Base-by-base conservation (phyloP, 2,113 vertebrate species). In the Mixornis gularis region DNA sequence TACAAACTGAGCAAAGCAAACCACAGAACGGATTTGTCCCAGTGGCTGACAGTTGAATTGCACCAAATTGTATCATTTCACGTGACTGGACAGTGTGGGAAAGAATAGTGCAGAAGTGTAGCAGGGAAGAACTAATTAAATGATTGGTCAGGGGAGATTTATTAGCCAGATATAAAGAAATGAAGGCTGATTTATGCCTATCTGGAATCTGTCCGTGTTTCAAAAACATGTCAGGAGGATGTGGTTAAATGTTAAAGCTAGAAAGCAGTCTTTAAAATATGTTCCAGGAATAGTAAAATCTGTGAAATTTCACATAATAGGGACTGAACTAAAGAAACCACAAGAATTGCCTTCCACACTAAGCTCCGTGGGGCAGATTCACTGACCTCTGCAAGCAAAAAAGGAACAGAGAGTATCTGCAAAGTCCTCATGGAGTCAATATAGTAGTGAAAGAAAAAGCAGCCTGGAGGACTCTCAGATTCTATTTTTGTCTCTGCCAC, bases 401-500 rank as follows among this genome's bases (percentile, higher is more conserved):
- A 56, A 56, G 85, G 52, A 90, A 53, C 34, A 63, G 68, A 81
- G 56, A 53, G 22, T 81, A 41, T 84, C 68, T 90, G 55, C 77
- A 38, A 88, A 74, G 69, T 88, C 69, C 77, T 90, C 25, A 26
- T 80, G 55, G 15, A 85, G 66, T 85, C 90, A 93, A 55, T 71
- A 44, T 26, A 69, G 58, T 76, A 81, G 86, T 84, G 72, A 85
- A 81, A 89, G 73, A 34, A 87, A 76, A 88, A 63, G 36, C 53
- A 85, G 17, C 66, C 74, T 72, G 38, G 65, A 95, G 51, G 46
- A 85, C 63, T 79, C 58, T 83, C n/a, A 26, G 46, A 36, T 36
- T 93, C 80, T 95, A 41, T 93, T 95, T 96, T 91, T 95, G 85
- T 90, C 87, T 89, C 68, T 85, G 43, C 66, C 55, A 85, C 46